Base-by-base conservation (phyloP, 2,797 vertebrate species). In the Gallinago solitaria region DNA sequence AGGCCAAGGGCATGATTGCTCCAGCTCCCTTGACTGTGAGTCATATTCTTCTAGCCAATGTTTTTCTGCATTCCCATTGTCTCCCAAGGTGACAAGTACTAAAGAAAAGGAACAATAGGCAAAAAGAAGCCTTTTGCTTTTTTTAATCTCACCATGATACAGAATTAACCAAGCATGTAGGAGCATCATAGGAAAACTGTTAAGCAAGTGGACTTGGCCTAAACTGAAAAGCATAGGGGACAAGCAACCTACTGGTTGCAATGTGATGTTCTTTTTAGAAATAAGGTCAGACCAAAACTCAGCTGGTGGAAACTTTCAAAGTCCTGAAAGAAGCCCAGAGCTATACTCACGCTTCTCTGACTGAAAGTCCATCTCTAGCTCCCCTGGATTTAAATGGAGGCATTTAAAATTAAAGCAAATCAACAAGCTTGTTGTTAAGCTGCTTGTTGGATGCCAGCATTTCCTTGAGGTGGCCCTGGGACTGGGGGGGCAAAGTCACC, bases 51-150 rank as follows among this genome's bases (percentile, higher is more conserved):
- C 61, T 92, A 61, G 11, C 45, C 75, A 54, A 11, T 37, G 45
- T 71, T 13, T 65, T 96, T 87, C 68, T 83, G 41, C 30, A 16
- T 87, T 95, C 85, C 65, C 54, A 43, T 93, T 93, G 75, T 87
- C 33, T 94, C 71, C 53, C 82, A 91, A 83, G 87, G 82, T 84
- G 48, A 83, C 28, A 64, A 82, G n/a, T 67, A 37, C 74, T 84
- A 67, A 90, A 90, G 63, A 76, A 90, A 83, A 90, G 6, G 54
- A 95, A 77, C 74, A 82, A 73, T 17, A 32, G 7, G 8, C 5
- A 30, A 18, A 5, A 39, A 79, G 15, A 45, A 37, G 7, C 11
- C 9, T 48, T 94, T 93, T 88, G 28, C 8, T 68, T 59, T 88
- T 78, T 86, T 68, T 27, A 67, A 61, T 89, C 71, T 93, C 64